phyloP scores from a whole-genome alignment of 2,113 vertebrate genomes.

The Heteronetta atricapilla region DNA sequence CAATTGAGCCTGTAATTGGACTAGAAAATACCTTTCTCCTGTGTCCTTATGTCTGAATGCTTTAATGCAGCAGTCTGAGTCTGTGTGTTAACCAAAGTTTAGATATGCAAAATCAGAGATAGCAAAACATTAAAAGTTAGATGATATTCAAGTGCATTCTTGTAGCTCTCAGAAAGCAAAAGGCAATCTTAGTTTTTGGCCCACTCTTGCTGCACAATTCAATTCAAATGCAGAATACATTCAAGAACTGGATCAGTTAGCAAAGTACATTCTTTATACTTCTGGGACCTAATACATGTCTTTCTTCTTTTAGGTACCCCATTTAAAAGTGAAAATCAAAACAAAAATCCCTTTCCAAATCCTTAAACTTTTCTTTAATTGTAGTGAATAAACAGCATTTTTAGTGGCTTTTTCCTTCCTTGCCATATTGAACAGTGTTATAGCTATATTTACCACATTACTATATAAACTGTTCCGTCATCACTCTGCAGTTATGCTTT shows the following conservation, averaged over 20 bases:
- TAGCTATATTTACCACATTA: conserved; percentile 57
- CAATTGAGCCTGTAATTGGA: background rate
- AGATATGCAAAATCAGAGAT: background rate
- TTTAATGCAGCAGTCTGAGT: fast-evolving
- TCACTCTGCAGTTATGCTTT: conserved; percentile 55
- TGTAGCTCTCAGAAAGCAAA: background rate
- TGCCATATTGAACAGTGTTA: conserved; percentile 1
- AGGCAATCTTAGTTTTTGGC: background rate
- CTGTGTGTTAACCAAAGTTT: background rate
- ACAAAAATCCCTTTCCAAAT: background rate
- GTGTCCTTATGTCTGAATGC: background rate
- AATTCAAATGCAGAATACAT: background rate
- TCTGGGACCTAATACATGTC: background rate
- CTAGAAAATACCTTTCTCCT: background rate
- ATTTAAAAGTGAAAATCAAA: background rate
- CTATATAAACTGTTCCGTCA: conserved; percentile 47
- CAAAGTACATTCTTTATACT: background rate
- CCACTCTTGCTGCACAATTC: background rate
- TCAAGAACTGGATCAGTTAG: background rate
- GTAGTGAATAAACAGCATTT: background rate
- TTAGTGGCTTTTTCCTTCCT: conserved; percentile 36
- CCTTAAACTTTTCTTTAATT: background rate
- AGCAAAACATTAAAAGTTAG: background rate
- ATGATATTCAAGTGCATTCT: background rate
- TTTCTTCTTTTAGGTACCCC: background rate